These are phyloP conservation scores for Papilio polytes DNA, from an alignment of 1,140 invertebrate species.

Conservation along the genomic window DNA sequence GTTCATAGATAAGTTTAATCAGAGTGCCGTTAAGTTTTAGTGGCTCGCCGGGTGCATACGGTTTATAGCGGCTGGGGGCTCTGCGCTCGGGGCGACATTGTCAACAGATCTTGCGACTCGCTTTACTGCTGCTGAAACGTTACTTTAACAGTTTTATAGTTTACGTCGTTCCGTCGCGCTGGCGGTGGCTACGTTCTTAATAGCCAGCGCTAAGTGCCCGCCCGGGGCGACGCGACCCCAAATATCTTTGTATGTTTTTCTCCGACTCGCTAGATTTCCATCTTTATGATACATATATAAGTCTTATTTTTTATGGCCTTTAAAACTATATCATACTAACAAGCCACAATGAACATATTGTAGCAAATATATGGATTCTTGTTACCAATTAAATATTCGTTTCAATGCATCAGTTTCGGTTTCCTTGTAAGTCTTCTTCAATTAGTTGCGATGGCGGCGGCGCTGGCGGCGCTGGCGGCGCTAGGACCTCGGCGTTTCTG, in stretches of 20 bases:
- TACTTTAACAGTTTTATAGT: slow-evolving; percentile 84
- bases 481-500: slow-evolving; percentile 50
- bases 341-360: background rate
- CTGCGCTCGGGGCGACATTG: slow-evolving; percentile 75
- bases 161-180: slow-evolving; percentile 77
- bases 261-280: slow-evolving; percentile 74
- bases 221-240: slow-evolving; percentile 71
- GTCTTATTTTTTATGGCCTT: slow-evolving; percentile 24
- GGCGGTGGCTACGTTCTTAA: slow-evolving; percentile 77
- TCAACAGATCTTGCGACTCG: slow-evolving; percentile 81
- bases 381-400: background rate
- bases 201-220: slow-evolving; percentile 80
- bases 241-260: slow-evolving; percentile 76
- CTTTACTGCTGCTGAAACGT: slow-evolving; percentile 82
- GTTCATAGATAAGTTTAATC: slow-evolving; percentile 81
- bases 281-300: slow-evolving; percentile 74
- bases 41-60: slow-evolving; percentile 77
- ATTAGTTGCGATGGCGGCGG: slow-evolving; percentile 66
- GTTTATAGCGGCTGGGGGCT: slow-evolving; percentile 75
- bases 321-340: background rate
- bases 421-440: slow-evolving; percentile 66
- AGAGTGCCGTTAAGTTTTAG: slow-evolving; percentile 82
- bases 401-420: background rate
- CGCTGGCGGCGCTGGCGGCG: slow-evolving; percentile 46
- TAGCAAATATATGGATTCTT: background rate